Evolutionary conservation across 2,888 invertebrate species (phyloP), one percentile per base, ranked within the genome.

Genomic region (Mimumesa dahlbomi): DNA sequence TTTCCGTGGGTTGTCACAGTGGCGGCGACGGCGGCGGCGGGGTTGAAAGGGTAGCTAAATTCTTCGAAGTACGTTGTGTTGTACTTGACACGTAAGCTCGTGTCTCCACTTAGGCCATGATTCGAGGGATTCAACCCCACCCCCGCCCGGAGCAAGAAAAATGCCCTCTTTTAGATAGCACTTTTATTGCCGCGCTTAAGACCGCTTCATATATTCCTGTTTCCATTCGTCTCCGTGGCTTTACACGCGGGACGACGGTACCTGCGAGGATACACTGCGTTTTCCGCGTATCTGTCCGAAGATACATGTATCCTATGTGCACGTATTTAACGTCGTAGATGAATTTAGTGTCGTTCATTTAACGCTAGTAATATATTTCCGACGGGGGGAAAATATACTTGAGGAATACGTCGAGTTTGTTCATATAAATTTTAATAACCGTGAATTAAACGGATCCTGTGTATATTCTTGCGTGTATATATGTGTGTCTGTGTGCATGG

Each of bases 21-120:
- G n/a, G n/a, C 21, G 16, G 11, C 18, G 46, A 43, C n/a, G 18
- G 40, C 21, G 19, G 16, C 16, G 45, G 21, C 2, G 25, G 21
- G 11, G 5, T 4, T 3, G 19, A 31, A 22, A 16, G 57, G 52
- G 16, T 29, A 18, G 34, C 63, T 70, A 43, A 70, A 57, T 70
- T 70, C 71, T 42, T 40, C 9, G 29, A 25, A 70, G 48, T 48
- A 29, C 40, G 48, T 57, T 48, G 43, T 48, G 43, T 56, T 40
- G 57, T 6, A 48, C 22, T 57, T 36, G 71, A 53, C 52, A 34
- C 52, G 62, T 56, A 56, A 57, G 46, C 61, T 36, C 14, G 34
- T 46, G 57, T 48, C 62, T 40, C 52, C 34, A 42, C 46, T 70
- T 70, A 19, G 22, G 29, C 22, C 16, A 34, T 14, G 42, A 48